These are phyloP conservation scores for Cheilosia variabilis DNA, from an alignment of 2,888 invertebrate species.

Conservation along the genomic window DNA sequence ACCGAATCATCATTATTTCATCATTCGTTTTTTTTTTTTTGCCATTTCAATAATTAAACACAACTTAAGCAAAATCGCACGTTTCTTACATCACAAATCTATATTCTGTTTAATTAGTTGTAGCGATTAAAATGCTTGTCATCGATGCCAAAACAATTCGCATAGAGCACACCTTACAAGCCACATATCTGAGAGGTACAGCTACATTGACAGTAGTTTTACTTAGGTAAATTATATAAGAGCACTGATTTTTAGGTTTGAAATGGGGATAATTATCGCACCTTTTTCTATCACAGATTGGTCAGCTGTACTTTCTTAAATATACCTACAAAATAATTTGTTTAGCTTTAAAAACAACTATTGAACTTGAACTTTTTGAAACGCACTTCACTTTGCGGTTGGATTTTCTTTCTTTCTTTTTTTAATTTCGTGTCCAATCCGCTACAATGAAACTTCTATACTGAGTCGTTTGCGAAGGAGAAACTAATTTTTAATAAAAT, in stretches of 20 bases:
- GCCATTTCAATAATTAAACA: too few relatives aligned
- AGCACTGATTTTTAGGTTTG: constrained; percentile 5
- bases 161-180: constrained; percentile 31
- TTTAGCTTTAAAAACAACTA: background rate
- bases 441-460: constrained; percentile 70
- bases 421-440: constrained; percentile 51
- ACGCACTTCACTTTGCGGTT: constrained; percentile 44
- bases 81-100: background rate
- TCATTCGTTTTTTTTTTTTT: too few relatives aligned
- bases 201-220: constrained; percentile 3
- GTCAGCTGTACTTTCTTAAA: background rate
- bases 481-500: constrained; percentile 47
- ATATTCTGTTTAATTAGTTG: background rate
- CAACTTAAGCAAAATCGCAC: background rate
- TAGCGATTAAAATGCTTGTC: constrained; percentile 24
- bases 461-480: constrained; percentile 51
- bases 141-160: constrained; percentile 21
- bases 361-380: constrained; percentile 58
- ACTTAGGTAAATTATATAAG: constrained; percentile 33
- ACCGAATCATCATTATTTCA: too few relatives aligned
- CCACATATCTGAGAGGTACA: constrained; percentile 19
- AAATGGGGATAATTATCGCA: constrained; percentile 32
- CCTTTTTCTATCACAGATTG: constrained; percentile 57
- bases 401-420: background rate
- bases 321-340: background rate